Conservation (phyloP, 2,113 vertebrate species). For the Excalfactoria chinensis region DNA sequence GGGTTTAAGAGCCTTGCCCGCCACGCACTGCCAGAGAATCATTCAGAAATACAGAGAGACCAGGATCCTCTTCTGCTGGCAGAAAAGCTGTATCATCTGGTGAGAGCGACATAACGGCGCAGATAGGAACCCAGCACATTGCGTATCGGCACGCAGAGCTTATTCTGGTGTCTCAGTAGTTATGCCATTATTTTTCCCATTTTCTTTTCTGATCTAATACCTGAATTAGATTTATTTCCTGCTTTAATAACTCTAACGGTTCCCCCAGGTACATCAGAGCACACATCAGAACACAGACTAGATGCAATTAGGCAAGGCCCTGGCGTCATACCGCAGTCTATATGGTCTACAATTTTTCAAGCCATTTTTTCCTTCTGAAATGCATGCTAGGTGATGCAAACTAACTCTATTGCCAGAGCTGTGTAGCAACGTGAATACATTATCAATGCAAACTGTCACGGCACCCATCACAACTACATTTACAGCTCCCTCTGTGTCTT, state of each 20-base stretch:
- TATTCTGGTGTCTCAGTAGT: not conserved
- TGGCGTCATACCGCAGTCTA: not conserved
- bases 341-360: not conserved
- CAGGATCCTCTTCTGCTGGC: not conserved
- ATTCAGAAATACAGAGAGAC: not conserved
- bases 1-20: not conserved
- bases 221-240: constrained; percentile 31
- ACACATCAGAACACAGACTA: not conserved
- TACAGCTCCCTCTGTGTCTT: constrained; percentile 62
- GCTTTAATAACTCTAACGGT: constrained; percentile 8
- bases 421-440: constrained; percentile 20
- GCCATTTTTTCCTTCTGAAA: constrained; percentile 7
- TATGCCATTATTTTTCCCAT: constrained; percentile 3
- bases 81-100: not conserved
- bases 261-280: not conserved
- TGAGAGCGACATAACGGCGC: not conserved
- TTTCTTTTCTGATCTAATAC: not conserved
- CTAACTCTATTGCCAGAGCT: not conserved
- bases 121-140: not conserved
- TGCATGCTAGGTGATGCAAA: constrained; percentile 23
- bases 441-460: constrained; percentile 61
- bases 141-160: not conserved
- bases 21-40: not conserved
- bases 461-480: constrained; percentile 64
- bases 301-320: not conserved